phyloP scores from a whole-genome alignment of 2,113 vertebrate species.

The Pygoscelis adeliae region DNA sequence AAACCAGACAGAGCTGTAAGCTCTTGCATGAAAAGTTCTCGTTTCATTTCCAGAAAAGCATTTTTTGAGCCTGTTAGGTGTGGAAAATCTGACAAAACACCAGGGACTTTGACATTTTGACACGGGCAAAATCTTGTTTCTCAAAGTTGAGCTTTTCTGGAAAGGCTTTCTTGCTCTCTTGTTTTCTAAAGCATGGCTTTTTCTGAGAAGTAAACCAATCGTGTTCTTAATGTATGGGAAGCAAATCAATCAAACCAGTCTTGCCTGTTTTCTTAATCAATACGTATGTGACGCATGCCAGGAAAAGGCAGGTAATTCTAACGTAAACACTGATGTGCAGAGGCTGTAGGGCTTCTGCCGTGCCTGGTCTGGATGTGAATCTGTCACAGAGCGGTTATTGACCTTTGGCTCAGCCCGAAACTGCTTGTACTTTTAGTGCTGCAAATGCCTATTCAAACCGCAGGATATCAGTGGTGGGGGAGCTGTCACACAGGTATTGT shows the following conservation, averaged over 20 bases:
- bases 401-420: neutral
- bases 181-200: neutral
- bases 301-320: neutral
- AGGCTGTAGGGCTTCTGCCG: neutral
- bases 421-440: neutral
- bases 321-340: neutral
- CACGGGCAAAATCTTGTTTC: neutral
- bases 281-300: accelerated
- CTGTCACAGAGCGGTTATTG: neutral
- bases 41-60: neutral
- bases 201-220: neutral
- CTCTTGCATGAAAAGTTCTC: neutral
- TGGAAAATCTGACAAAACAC: neutral
- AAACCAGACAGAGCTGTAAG: neutral
- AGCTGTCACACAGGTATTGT: neutral
- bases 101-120: neutral
- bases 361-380: neutral
- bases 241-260: neutral
- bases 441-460: neutral
- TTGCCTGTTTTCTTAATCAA: neutral
- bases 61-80: neutral
- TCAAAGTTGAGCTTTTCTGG: neutral
- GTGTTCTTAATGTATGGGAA: neutral
- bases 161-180: neutral
- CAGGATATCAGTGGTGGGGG: neutral